Percentiles rank a stretch among this genome's conserved stretches.
phyloP scores from a whole-genome alignment of 2,113 vertebrate species.

The Chascanopsetta lugubris region DNA sequence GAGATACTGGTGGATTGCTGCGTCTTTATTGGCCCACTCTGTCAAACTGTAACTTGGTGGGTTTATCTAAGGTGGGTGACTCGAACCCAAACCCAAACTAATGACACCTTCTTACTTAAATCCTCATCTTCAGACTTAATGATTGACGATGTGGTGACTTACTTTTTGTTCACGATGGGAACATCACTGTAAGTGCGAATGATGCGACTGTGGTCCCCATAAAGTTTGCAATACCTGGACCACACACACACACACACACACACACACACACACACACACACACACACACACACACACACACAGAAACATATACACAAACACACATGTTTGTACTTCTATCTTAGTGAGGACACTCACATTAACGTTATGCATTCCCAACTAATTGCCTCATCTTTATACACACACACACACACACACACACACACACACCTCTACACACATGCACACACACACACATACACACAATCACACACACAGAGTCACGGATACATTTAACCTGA shows the following conservation, averaged over 20 bases:
- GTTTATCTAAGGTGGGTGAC: conserved; percentile 7
- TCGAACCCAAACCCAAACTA: not conserved
- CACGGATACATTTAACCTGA: not conserved
- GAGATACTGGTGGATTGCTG: not conserved
- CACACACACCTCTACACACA: conserved; percentile 7
- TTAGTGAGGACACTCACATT: no score
- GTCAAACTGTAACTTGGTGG: conserved; percentile 5
- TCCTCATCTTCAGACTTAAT: not conserved
- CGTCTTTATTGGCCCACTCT: not conserved
- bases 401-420: conserved; percentile 5
- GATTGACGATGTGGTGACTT: not conserved
- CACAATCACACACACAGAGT: no score
- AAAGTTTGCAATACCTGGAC: not conserved
- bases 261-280: conserved; percentile 6
- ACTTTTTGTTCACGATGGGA: not conserved
- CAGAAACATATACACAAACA: no score
- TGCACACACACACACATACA: not conserved
- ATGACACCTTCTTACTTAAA: no score
- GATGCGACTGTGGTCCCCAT: not conserved
- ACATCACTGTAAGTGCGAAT: not conserved
- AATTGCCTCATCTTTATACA: no score
- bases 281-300: not conserved
- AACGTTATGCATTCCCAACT: no score
- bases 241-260: conserved; percentile 6
- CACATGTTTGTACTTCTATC: no score